phyloP scores from a whole-genome alignment of 2,888 invertebrate species.

The Hartigia nigra region DNA sequence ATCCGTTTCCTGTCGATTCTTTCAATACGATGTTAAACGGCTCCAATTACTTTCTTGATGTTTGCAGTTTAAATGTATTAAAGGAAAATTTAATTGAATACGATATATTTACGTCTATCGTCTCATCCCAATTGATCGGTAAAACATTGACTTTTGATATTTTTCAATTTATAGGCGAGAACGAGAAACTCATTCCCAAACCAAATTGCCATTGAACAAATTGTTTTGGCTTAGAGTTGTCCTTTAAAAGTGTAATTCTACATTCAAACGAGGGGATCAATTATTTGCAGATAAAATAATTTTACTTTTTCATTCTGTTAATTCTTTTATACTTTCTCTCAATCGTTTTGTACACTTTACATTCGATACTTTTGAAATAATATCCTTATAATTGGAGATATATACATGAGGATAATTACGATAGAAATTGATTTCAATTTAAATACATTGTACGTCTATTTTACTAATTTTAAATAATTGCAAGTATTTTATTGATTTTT shows the following conservation, averaged over 20 bases:
- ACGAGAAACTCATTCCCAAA: background rate
- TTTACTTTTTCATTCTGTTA: background rate
- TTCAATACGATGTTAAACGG: background rate
- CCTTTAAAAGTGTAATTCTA: background rate
- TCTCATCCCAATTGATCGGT: background rate
- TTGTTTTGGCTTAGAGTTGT: background rate
- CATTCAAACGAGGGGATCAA: background rate
- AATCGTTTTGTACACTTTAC: background rate
- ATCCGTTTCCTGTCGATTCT: background rate
- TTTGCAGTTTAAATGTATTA: background rate
- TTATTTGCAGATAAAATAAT: background rate
- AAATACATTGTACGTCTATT: background rate
- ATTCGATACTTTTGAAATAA: background rate
- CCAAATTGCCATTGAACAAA: background rate
- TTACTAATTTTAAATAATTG: background rate
- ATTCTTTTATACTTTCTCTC: background rate
- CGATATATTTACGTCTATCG: background rate
- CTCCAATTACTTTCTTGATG: background rate
- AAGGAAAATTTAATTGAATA: background rate
- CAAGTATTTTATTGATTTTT: background rate
- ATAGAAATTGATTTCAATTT: background rate
- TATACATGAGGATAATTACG: background rate
- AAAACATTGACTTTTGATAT: background rate
- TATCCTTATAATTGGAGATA: background rate
- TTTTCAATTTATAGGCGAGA: background rate